phyloP scores from a whole-genome alignment of 2,888 invertebrate species.

The Scaeva pyrastri region DNA sequence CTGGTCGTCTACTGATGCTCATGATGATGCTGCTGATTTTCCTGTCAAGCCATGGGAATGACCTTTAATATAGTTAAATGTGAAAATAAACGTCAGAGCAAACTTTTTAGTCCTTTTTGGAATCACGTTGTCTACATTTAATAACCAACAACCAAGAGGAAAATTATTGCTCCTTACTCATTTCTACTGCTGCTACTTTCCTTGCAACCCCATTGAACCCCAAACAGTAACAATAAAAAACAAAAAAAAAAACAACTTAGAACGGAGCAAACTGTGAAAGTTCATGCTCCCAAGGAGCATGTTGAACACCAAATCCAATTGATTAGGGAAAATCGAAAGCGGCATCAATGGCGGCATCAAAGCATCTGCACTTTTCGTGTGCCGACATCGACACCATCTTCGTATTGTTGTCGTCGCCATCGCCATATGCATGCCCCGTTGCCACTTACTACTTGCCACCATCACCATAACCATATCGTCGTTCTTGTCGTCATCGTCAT shows the following conservation, averaged over 20 bases:
- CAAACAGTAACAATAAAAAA: not conserved
- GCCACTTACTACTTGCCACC: no score
- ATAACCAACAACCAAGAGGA: slow-evolving; percentile 8
- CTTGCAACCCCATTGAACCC: slow-evolving; percentile 7
- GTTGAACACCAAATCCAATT: slow-evolving; percentile 74
- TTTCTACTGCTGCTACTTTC: not conserved
- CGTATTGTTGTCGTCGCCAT: not conserved
- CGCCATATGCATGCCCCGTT: slow-evolving; percentile 25
- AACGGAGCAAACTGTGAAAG: slow-evolving; percentile 40
- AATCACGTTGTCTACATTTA: slow-evolving; percentile 38
- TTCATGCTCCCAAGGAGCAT: slow-evolving; percentile 74
- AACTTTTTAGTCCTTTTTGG: slow-evolving; percentile 62
- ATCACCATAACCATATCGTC: not conserved
- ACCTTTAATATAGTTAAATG: slow-evolving; percentile 71
- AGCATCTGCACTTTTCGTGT: slow-evolving; percentile 62
- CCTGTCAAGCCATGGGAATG: slow-evolving; percentile 54
- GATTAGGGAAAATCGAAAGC: slow-evolving; percentile 71
- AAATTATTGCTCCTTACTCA: slow-evolving; percentile 3
- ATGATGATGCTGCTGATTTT: not conserved
- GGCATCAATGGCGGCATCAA: slow-evolving; percentile 58
- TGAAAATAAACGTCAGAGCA: slow-evolving; percentile 57
- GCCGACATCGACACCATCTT: slow-evolving; percentile 46
- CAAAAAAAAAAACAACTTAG: not conserved
- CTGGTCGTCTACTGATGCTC: slow-evolving; percentile 11
- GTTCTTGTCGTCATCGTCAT: not conserved